Evolutionary conservation across 2,113 vertebrate species (phyloP), one percentile per base, ranked within the genome.

Genomic region (Colinus virginianus): DNA sequence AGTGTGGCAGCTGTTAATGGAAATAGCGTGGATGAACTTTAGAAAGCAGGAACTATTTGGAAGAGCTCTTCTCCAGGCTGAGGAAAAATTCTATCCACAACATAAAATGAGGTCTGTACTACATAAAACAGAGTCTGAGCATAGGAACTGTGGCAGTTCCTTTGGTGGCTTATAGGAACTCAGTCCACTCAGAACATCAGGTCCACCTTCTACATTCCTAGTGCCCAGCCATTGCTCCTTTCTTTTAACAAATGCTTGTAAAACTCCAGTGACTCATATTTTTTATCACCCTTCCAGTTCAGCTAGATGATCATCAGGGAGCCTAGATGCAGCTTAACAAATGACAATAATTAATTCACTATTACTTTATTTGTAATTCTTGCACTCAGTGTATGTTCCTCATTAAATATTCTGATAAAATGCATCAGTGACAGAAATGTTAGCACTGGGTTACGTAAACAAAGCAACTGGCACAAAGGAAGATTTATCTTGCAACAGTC

Each of bases 401-500:
- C 63, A 59, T 81, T 90, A 71, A 53, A 86, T 78, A 63, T 72
- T 77, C 67, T 4, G 4, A 55, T 46, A 79, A 84, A 82, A 68
- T 53, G 68, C 0, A 0, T 7, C 66, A 80, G 21, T 75, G 38
- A 12, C 23, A 78, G 87, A 68, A 83, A 86, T 58, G 26, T 61
- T 79, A 88, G 30, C 25, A 66, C 8, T 13, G 28, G 28, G 26
- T 49, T 84, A 48, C 28, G 15, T 26, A 82, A 82, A 82, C 25
- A 79, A 70, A 88, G 46, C 78, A 87, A 36, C 76, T 87, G 72
- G 46, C 66, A 89, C 62, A 87, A 83, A 92, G 40, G 45, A 78
- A 61, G 36, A 46, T 75, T 82, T 84, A 70, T 78, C 69, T 51
- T 48, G 13, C 28, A 80, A 51, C 26, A 48, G 5, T 55, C 68